Evolutionary conservation across 2,113 vertebrate species (phyloP).

Genomic region (Callopanchax toddi): DNA sequence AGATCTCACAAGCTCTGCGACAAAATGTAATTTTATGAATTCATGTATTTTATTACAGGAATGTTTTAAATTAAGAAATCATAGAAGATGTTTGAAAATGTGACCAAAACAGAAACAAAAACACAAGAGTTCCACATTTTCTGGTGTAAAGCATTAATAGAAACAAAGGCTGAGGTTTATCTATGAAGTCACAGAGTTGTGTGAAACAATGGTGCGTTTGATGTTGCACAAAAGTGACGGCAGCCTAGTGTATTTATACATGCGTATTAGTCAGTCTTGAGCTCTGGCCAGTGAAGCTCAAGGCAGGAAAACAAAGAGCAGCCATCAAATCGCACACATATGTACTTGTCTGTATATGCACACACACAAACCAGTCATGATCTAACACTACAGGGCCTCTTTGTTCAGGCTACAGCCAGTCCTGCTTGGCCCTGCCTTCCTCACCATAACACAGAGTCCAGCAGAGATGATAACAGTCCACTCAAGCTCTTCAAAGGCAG

Average conservation of each 20-base stretch:
- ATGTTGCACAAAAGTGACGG: slow-evolving; percentile 59
- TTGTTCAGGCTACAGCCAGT: slow-evolving; percentile 64
- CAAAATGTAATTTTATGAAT: slow-evolving; percentile 1
- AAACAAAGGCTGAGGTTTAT: slow-evolving; percentile 62
- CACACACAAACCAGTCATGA: slow-evolving; percentile 34
- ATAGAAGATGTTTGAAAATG: slow-evolving; percentile 8
- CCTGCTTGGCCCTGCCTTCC: slow-evolving; percentile 52
- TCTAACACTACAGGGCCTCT: slow-evolving; percentile 68
- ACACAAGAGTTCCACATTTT: slow-evolving; percentile 36
- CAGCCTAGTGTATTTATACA: slow-evolving; percentile 76
- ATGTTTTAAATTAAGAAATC: slow-evolving; percentile 15
- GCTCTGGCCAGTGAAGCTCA: slow-evolving; percentile 65
- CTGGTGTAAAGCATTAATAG: slow-evolving; percentile 28
- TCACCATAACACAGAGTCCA: slow-evolving; percentile 53
- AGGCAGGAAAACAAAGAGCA: slow-evolving; percentile 73
- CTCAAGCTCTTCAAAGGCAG: slow-evolving; percentile 64
- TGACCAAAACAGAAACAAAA: slow-evolving; percentile 28
- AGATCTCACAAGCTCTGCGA: background rate
- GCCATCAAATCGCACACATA: slow-evolving; percentile 60
- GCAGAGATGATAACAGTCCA: slow-evolving; percentile 52
- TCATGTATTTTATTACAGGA: slow-evolving; percentile 17
- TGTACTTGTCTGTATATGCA: slow-evolving; percentile 12
- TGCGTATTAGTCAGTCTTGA: slow-evolving; percentile 74
- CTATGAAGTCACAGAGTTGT: slow-evolving; percentile 67
- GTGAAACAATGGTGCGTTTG: slow-evolving; percentile 74